Base-by-base conservation (phyloP, 2,113 vertebrate species). In the Grammomys dolichurus region DNA sequence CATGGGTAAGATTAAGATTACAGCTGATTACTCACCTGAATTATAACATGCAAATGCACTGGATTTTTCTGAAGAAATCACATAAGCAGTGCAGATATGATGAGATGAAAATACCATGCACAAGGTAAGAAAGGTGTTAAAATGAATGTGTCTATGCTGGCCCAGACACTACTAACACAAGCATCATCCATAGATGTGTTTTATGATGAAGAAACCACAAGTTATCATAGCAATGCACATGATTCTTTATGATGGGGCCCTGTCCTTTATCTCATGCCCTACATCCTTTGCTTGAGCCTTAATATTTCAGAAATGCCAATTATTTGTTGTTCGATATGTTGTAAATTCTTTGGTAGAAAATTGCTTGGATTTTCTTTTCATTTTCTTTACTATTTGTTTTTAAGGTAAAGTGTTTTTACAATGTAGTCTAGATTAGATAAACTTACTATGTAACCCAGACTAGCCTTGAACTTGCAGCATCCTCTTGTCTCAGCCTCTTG, bases 261-360 rank as follows among this genome's bases (percentile, higher is more conserved):
- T 28, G 56, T 78, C 26, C 22, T 81, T 56, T 2, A 51, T 31
- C 11, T 26, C 4, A 82, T 20, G 9, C 4, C 43, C 16, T 58
- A 2, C 22, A 19, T 26, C 36, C 28, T 89, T 67, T 8, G n/a
- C 11, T 60, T 94, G 60, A 22, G 10, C 11, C 43, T 87, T 58
- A 48, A 77, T 67, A 5, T 87, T 90, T 93, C 56, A 90, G 70
- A 94, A 95, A 84, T 48, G 46, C 14, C 5, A 76, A 54, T 89
- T 33, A 87, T 43, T 65, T 91, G 13, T 60, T 89, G 40, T 22
- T 92, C 65, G 0, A 81, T 40, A 89, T 67, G 13, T 51, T 36
- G 26, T 78, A 75, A 93, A 93, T 8, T 31, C 5, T 60, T 72
- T 36, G 75, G 28, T 78, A 46, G 56, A 87, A 70, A 43, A 75